Evolutionary conservation across 1,140 invertebrate species (phyloP), one percentile per base, ranked within the genome.

Genomic region (Orchesella cincta): DNA sequence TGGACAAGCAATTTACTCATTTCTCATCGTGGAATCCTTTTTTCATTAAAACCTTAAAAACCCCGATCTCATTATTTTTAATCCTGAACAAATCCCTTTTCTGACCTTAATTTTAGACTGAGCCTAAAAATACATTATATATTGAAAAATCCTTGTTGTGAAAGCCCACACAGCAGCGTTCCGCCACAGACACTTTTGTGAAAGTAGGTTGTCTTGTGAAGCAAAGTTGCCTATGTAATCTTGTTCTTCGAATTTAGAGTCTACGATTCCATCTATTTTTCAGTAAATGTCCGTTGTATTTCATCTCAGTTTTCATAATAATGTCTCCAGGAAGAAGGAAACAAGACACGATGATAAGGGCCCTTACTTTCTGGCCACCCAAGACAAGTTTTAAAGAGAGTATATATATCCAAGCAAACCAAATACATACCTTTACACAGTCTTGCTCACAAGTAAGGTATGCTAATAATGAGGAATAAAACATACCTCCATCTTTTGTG

Each of bases 241-340:
- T 46, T 46, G 8, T 46, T 8, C 20, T 46, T 46, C 39, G 39
- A 46, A 20, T 20, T 46, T 20, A 12, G 8, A 46, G 26, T 46
- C 20, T 46, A 8, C 54, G 12, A 57, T 57, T 26, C 54, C 54
- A 67, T 67, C 62, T 67, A 67, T 67, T 31, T 67, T 67, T 67
- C 62, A 67, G 33, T 29, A 67, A 67, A 67, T 67, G 62, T 33
- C 62, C 62, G 62, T 23, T 31, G 28, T 67, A 67, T 67, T 67
- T 67, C 62, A 67, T 67, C 29, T 29, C 23, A 67, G 62, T 67
- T 67, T 67, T 29, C 12, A 33, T 67, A 67, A 67, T 67, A 67
- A 67, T 67, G 62, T 67, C 62, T 31, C 62, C 62, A 67, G 62
- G 62, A 67, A 67, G 31, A 33, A 26, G 31, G 28, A 67, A 67